These are phyloP conservation scores for Sphecodes monilicornis DNA, from an alignment of 2,888 invertebrate genomes.

Conservation along the genomic window DNA sequence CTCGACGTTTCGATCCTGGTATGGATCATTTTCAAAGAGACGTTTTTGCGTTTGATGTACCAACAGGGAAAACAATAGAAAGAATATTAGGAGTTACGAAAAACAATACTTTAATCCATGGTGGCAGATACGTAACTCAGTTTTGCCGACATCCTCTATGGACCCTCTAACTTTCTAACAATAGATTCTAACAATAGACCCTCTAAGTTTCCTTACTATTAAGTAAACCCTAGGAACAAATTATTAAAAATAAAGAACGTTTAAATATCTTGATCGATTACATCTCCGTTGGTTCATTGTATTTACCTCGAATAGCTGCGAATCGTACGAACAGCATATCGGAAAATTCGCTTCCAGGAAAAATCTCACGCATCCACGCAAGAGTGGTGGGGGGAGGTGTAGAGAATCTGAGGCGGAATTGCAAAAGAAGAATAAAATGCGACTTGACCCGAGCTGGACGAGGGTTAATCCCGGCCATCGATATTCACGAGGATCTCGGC, in stretches of 20 bases:
- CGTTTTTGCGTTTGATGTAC: too few relatives aligned
- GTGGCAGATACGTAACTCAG: too few relatives aligned
- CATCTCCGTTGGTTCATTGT: background rate
- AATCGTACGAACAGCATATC: background rate
- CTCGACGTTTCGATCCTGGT: too few relatives aligned
- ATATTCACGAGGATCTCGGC: slow-evolving; percentile 4
- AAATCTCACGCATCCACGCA: background rate
- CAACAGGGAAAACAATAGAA: too few relatives aligned
- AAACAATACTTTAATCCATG: too few relatives aligned
- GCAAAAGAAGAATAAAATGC: slow-evolving; percentile 7
- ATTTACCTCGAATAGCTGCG: background rate
- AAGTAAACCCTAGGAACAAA: too few relatives aligned
- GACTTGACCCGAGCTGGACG: background rate
- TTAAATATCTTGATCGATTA: background rate
- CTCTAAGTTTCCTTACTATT: too few relatives aligned
- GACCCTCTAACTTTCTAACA: background rate
- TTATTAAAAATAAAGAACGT: too few relatives aligned
- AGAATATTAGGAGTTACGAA: too few relatives aligned
- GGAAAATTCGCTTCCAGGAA: background rate
- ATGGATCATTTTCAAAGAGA: too few relatives aligned
- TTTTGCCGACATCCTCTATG: background rate
- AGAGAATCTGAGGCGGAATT: background rate
- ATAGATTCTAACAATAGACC: background rate
- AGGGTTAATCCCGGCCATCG: slow-evolving; percentile 4
- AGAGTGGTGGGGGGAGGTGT: background rate